Conservation (phyloP, 2,797 vertebrate species). For the Streptopelia turtur region DNA sequence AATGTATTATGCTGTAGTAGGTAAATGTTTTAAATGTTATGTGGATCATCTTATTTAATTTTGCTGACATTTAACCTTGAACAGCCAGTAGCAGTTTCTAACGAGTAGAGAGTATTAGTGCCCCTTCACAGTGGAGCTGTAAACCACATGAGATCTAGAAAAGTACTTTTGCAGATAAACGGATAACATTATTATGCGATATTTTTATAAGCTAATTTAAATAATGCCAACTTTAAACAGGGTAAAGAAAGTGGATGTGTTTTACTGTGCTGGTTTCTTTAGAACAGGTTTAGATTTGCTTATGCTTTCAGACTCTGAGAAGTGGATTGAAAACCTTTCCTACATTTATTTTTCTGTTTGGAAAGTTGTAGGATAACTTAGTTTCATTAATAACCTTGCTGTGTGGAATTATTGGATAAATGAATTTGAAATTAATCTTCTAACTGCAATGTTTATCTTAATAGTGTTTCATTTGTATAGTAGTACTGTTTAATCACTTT, state of each 20-base stretch:
- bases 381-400: neutral
- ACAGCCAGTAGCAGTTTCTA: neutral
- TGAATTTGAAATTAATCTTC: neutral
- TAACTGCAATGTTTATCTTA: neutral
- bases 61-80: neutral
- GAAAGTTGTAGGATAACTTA: neutral
- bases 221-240: neutral
- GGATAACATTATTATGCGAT: neutral
- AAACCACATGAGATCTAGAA: neutral
- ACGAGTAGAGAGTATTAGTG: neutral
- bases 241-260: neutral
- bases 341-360: neutral
- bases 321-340: neutral
- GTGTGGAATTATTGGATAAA: neutral
- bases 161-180: neutral
- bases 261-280: neutral
- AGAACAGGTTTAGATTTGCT: neutral
- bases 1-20: neutral
- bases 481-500: neutral
- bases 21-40: neutral
- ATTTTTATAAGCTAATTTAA: conserved; percentile 1
- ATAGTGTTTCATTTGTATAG: neutral
- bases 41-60: neutral
- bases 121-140: neutral
- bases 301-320: neutral